These are phyloP conservation scores for Geotrupes spiniger DNA, from an alignment of 2,888 invertebrate genomes.

Conservation along the genomic window DNA sequence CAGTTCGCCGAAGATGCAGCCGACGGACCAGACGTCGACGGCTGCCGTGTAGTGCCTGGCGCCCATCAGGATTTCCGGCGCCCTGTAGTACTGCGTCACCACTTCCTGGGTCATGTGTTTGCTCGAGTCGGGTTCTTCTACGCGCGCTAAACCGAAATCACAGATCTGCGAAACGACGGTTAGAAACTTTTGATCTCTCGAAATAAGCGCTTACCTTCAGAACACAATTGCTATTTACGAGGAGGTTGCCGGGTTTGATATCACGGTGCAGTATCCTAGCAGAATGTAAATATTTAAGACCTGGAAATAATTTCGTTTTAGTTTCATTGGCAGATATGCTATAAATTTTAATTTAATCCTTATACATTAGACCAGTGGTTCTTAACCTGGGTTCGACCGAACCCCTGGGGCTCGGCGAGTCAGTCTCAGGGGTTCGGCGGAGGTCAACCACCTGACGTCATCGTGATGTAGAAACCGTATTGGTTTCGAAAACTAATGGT, in stretches of 20 bases:
- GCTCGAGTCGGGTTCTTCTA: conserved; percentile 91
- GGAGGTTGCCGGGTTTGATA: conserved; percentile 97
- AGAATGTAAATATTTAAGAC: conserved; percentile 97
- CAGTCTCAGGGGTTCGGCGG: too few species aligned
- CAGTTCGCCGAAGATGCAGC: conserved; percentile 98
- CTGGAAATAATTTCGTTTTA: conserved; percentile 53
- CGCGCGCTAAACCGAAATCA: conserved; percentile 97
- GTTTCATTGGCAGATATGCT: too few species aligned
- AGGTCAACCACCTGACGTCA: too few species aligned
- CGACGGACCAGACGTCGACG: conserved; percentile 99
- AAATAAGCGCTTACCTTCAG: conserved; percentile 66
- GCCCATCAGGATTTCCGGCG: conserved; percentile 99
- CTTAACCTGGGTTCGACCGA: too few species aligned
- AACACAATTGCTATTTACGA: conserved; percentile 99
- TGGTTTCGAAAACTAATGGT: too few species aligned
- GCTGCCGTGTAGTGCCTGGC: conserved; percentile 95
- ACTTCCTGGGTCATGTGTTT: conserved; percentile 99
- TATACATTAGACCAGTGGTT: too few species aligned
- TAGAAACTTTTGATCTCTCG: conserved; percentile 1
- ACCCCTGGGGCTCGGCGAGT: too few species aligned
- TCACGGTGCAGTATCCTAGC: conserved; percentile 97
- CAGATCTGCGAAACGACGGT: conserved; percentile 69
- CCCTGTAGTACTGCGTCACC: conserved; percentile 98
- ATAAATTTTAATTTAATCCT: too few species aligned
- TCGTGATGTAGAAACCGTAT: too few species aligned